Base-by-base conservation (phyloP, 37 sponge, comb jelly and placozoan species). In the Tethya wilhelma region DNA sequence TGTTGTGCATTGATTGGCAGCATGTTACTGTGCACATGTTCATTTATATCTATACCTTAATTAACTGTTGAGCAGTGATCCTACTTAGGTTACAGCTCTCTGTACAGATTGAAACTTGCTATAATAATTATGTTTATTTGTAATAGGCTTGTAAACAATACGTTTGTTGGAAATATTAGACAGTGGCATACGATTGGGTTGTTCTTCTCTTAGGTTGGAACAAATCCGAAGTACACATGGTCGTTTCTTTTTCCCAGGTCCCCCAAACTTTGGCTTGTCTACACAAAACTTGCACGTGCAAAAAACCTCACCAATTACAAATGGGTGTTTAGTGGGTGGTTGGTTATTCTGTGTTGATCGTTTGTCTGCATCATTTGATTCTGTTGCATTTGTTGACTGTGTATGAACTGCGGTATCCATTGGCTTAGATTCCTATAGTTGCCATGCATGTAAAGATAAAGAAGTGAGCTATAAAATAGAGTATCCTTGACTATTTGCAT, bases 241-340 rank as follows among this genome's bases (percentile, higher is more conserved):
- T 63, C 19, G 14, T 20, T 63, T 63, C 31, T 30, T 23, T 28
- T 63, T 63, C 31, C 64, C 64, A 23, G 64, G 64, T 8, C 64
- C 64, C 9, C 64, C 64, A 63, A 63, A 63, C 64, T 28, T 63
- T 11, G 64, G 64, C 9, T 63, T 63, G 31, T 63, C 64, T 20
- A 30, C 8, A 25, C 64, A 63, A 28, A 30, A 63, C 31, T 63
- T 63, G 64, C 64, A 63, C 9, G 64, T 23, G 9, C 64, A 12
- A 63, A 12, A 49, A 14, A 49, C 9, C 53, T 49, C 14, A 49
- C 53, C 53, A 49, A 49, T 49, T 14, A 49, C 53, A 19, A 49
- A 19, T 49, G 53, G 14, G 53, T 49, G 14, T 49, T 49, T 9
- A 14, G 14, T 49, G 14, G 53, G 53, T 9, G 14, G 9, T 14